Base-by-base conservation (phyloP, 2,888 invertebrate genomes). In the Drosophila hamatofila region DNA sequence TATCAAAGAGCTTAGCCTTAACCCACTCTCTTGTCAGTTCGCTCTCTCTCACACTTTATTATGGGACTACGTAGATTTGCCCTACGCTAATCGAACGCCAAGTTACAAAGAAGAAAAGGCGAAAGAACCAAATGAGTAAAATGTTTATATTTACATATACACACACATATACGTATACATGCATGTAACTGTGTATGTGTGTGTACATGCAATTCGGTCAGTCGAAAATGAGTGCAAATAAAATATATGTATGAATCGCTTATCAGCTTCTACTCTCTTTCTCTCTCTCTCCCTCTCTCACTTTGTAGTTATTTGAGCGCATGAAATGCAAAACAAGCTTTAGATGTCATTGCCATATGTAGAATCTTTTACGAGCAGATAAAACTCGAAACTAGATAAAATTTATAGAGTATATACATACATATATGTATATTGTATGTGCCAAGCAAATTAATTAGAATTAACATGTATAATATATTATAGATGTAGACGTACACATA, bases 181-280 rank as follows among this genome's bases (percentile, higher is more conserved):
- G 11, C 21, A n/a, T 55, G 16, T 44, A 18, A 27, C n/a, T 7
- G 7, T 48, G 25, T 16, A 16, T 25, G 44, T 25, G 41, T 59
- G 25, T 49, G 41, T 64, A 48, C 59, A 58, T 75, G 61, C 64
- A 76, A 64, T 63, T 76, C 75, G 80, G 79, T 76, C 75, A 76
- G 44, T 75, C 56, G 75, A 75, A 59, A 59, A 78, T 30, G 67
- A 74, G 54, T 62, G 46, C 37, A 60, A 63, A 73, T 66, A 52
- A 61, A 25, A 25, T 46, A 46, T 37, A 46, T n/a, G n/a, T 21
- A 25, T 44, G 68, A 78, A 27, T 48, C 7, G 63, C 79, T 76
- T 76, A 76, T 76, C 76, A 75, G 60, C 48, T 52, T 57, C 63
- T 67, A 61, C 16, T 14, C 21, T 3, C 30, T 51, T 16, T 23